Evolutionary conservation across 2,888 invertebrate genomes (phyloP).

Genomic region (Cataglyphis cursor): DNA sequence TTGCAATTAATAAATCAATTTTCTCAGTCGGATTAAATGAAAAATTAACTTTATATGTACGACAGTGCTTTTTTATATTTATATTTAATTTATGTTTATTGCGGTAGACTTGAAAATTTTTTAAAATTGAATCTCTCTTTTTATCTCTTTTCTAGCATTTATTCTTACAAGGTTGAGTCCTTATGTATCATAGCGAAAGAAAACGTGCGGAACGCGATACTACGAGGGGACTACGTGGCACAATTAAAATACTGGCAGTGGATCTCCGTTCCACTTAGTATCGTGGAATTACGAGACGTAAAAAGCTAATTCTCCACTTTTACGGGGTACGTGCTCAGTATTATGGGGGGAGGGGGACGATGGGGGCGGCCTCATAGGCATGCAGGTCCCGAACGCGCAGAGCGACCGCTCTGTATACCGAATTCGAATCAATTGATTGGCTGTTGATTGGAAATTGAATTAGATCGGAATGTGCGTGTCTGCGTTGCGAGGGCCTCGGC

Average conservation of each 20-base stretch:
- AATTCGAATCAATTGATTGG: conserved; percentile 89
- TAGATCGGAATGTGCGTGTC: conserved; percentile 88
- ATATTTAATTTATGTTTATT: background rate
- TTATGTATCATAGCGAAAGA: conserved; percentile 11
- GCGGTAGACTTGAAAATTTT: background rate
- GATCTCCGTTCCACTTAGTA: conserved; percentile 68
- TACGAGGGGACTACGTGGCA: conserved; percentile 42
- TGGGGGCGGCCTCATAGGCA: conserved; percentile 81
- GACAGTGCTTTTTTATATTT: background rate
- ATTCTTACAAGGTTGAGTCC: background rate
- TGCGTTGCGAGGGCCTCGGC: conserved; percentile 72
- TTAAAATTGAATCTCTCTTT: background rate
- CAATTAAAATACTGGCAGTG: conserved; percentile 77
- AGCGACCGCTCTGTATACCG: conserved; percentile 85
- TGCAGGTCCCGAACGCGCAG: conserved; percentile 81
- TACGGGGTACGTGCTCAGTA: conserved; percentile 73
- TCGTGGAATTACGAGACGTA: conserved; percentile 70
- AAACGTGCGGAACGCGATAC: background rate
- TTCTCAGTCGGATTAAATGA: background rate
- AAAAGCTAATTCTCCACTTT: conserved; percentile 81
- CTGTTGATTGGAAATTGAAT: conserved; percentile 89
- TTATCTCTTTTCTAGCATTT: background rate
- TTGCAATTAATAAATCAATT: background rate
- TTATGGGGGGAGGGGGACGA: background rate
- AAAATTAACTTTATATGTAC: background rate